phyloP scores from a whole-genome alignment of 2,888 invertebrate genomes.

The Parapristionchus giblindavisi region DNA sequence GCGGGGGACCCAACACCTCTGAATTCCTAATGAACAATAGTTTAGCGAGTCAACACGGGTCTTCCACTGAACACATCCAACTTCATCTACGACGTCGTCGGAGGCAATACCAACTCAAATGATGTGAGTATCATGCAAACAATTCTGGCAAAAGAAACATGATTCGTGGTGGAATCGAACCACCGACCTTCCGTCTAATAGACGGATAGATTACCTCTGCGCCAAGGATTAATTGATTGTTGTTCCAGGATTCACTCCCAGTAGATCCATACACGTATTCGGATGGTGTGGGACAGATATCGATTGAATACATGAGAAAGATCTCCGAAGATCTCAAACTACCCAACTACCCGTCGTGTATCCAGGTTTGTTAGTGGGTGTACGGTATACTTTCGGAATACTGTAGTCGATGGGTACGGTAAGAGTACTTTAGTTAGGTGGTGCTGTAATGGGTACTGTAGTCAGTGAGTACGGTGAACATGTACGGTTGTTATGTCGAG shows the following conservation, averaged over 20 bases:
- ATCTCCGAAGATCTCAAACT: conserved; percentile 29
- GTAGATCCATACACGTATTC: conserved; percentile 44
- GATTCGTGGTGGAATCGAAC: conserved; percentile 64
- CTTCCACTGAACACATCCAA: conserved; percentile 38
- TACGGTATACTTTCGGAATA: not conserved
- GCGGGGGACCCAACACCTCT: no score
- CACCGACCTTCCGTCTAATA: conserved; percentile 63
- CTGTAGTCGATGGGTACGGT: not conserved
- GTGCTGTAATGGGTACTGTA: not conserved
- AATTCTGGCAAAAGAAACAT: conserved; percentile 26
- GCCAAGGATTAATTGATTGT: conserved; percentile 41
- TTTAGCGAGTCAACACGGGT: conserved; percentile 35
- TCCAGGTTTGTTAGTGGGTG: conserved; percentile 40
- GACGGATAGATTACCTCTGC: conserved; percentile 62
- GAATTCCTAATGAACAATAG: no score
- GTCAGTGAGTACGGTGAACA: not conserved
- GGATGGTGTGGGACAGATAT: conserved; percentile 67
- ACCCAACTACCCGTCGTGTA: conserved; percentile 36
- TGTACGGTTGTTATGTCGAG: not conserved
- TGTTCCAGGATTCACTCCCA: not conserved
- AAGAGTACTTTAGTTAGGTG: not conserved
- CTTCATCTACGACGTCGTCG: conserved; percentile 47
- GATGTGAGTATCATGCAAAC: no score
- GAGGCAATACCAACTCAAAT: conserved; percentile 49
- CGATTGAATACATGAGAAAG: conserved; percentile 42